Base-by-base conservation (phyloP, 1,140 invertebrate species). In the Lordiphosa stackelbergi region DNA sequence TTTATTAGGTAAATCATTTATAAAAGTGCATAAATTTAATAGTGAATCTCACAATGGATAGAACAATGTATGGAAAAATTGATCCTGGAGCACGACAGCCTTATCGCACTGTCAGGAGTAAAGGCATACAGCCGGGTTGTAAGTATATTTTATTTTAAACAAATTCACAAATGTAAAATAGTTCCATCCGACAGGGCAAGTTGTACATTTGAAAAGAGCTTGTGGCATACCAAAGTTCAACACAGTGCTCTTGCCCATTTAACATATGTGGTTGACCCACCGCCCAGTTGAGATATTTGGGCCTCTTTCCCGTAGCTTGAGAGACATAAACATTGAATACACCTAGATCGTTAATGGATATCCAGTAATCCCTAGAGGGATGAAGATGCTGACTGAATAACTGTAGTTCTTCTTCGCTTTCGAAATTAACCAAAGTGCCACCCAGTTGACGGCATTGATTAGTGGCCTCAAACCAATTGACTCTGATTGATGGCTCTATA, bases 11-110 rank as follows among this genome's bases (percentile, higher is more conserved):
- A 31, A 31, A 31, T 6, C 28, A 31, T 31, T 31, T 31, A 8
- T 8, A 7, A 31, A 31, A 31, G 28, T 31, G 28, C 5, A 31
- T 31, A 7, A 31, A 8, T 8, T 31, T 31, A 31, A 34, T 62
- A 54, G 69, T 34, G 43, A 64, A 56, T 31, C 28, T 53, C 28
- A 31, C 0, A 36, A 94, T 95, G 93, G 94, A 95, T 91, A 90
- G 94, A 84, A 93, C 93, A 83, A 95, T 95, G 93, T 95, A 95
- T 85, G 94, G 94, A 56, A 95, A 95, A 88, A 89, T 94, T 61
- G 91, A 92, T 74, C 93, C 93, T 9, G 93, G 93, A 62, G 92
- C 92, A 75, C 92, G 94, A 87, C 93, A 94, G 73, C 94, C 94
- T 13, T 95, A 94, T 87, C 91, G 93, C 85, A 93, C 94, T 1